Percentiles rank a stretch among this genome's conserved stretches.
Conservation (phyloP, 1,140 invertebrate species). For the Yoshiicerus persimilis region DNA sequence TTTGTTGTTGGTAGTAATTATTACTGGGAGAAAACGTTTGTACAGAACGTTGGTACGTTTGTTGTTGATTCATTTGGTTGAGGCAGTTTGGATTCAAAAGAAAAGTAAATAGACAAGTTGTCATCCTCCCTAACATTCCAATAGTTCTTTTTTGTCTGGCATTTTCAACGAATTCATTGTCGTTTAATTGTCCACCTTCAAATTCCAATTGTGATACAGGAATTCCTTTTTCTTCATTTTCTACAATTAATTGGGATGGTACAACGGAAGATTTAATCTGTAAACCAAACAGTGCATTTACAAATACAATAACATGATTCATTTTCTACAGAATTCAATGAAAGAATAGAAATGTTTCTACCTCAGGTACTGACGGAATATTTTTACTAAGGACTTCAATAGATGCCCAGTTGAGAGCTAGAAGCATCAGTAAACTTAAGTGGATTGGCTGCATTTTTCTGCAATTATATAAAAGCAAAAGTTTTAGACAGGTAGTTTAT, state of each 20-base stretch:
- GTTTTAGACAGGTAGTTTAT: background rate
- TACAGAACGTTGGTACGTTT: background rate
- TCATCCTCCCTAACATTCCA: slow-evolving; percentile 4
- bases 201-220: slow-evolving; percentile 7
- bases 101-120: slow-evolving; percentile 36
- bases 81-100: slow-evolving; percentile 38
- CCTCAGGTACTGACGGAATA: background rate
- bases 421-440: background rate
- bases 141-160: slow-evolving; percentile 29
- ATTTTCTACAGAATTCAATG: too few relatives aligned
- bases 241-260: background rate
- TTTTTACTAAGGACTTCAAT: background rate
- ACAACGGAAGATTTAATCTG: background rate
- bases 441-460: background rate
- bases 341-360: background rate
- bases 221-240: background rate
- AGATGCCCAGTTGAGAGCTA: background rate
- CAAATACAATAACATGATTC: background rate
- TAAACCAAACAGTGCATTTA: background rate
- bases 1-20: background rate
- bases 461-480: background rate
- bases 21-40: background rate
- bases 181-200: background rate
- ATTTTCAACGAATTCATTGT: background rate
- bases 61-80: slow-evolving; percentile 26